Base-by-base conservation (phyloP, 2,888 invertebrate species). In the Sericinus montela region DNA sequence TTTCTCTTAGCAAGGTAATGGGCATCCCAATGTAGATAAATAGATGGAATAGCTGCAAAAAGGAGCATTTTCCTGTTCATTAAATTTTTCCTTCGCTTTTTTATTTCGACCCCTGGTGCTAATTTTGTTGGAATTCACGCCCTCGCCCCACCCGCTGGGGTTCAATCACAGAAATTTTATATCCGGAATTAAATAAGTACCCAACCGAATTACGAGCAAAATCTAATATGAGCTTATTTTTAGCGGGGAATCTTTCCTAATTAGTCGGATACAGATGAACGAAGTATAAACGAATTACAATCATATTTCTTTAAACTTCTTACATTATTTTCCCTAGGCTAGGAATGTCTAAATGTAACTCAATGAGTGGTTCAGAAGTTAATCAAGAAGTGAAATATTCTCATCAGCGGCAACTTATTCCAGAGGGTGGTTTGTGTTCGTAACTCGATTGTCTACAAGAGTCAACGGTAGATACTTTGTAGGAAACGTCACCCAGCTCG, bases 41-140 rank as follows among this genome's bases (percentile, higher is more conserved):
- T 89, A 88, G 87, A 88, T 88, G 86, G 80, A 88, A 88, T 88
- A 89, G 87, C 86, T 87, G 86, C 86, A 86, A 88, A 86, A 88
- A 88, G 88, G 85, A 87, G 85, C 87, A 89, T 90, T 90, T 90
- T 90, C 89, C 89, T 89, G 89, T 90, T 90, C 89, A 90, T 90
- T 90, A 90, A 90, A 89, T 89, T 89, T 89, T 89, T 89, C 87
- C 80, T 86, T 86, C 84, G 84, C 83, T 85, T 87, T 88, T 88
- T 88, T 87, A 87, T 88, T 88, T 86, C 87, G 84, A 86, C 89
- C 87, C 89, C 89, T 86, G 85, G 89, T 88, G 89, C 89, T 90
- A 90, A 90, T 90, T 90, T 89, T 85, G 88, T 86, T 83, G 89
- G 89, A 89, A 89, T 90, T 90, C 89, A 87, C 89, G 89, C 89